Base-by-base conservation (phyloP, 2,113 vertebrate species). In the Trogon surrucura region DNA sequence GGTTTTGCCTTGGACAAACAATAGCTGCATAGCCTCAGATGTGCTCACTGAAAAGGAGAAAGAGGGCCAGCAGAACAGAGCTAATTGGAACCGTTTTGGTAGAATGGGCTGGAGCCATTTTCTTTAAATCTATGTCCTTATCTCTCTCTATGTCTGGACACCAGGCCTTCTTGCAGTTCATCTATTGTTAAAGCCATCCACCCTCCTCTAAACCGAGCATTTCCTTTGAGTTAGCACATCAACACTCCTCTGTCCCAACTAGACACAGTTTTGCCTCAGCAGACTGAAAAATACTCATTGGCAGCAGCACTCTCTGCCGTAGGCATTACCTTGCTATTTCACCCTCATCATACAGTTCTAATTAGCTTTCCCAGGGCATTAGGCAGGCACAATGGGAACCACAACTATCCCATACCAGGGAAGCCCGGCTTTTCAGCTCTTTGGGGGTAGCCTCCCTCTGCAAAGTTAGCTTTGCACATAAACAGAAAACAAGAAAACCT, bases 191-290 rank as follows among this genome's bases (percentile, higher is more conserved):
- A 97, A 94, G 26, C 25, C 41, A 83, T 74, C 66, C 75, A 58
- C 44, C 38, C 70, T 82, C 70, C 80, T 81, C 78, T 62, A 79
- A 96, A 80, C 45, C 1, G 1, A 89, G 67, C 62, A 54, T 66
- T 96, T 96, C 65, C 88, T 96, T 96, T 95, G 92, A 95, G 96
- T 94, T 92, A 94, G 84, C 66, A 80, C 56, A 89, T 94, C 91
- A 94, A 80, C 69, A 56, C 44, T 94, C 62, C 85, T 53, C 60
- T 73, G 80, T 75, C 89, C 93, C 80, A 91, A 23, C 75, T 73
- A 89, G 86, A 95, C 97, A 66, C 67, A 89, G 53, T 48, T 95
- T 92, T 92, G 91, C 93, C 92, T 83, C 30, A 41, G 74, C 85
- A 65, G 73, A 50, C 61, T 65, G 66, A 85, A 83, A 84, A 92